Base-by-base conservation (phyloP, 2,888 invertebrate species). In the Maniola hyperantus region DNA sequence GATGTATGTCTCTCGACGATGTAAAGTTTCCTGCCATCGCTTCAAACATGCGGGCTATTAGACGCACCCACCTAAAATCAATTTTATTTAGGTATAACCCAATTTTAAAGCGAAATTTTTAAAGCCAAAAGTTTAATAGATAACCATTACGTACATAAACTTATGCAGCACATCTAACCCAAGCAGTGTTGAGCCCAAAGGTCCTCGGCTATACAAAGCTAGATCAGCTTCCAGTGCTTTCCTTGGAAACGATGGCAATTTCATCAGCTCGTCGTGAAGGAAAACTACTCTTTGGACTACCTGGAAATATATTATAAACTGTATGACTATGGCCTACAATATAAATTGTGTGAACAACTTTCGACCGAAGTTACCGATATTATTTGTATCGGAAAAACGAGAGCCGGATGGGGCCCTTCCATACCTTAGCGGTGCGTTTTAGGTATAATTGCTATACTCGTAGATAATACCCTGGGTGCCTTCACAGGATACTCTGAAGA, bases 21-120 rank as follows among this genome's bases (percentile, higher is more conserved):
- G 98, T 98, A 81, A 99, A 98, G 81, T 99, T 98, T 2, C 98
- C 98, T 1, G 98, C 98, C 98, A 99, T 99, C 0, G 98, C 98
- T 88, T 98, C 98, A 82, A 99, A 99, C 98, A 99, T 98, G 58
- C 98, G 95, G 0, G 98, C 97, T 79, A 99, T 98, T 44, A 99
- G 91, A 72, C 98, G 96, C 2, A 99, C 98, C 99, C 99, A 99
- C 93, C 93, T 93, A 42, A 42, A 51, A 63, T 10, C 6, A 4
- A 18, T 48, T n/a, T 42, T 5, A 13, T 42, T 42, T 13, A 13
- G 1, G 13, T 11, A 42, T 5, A 13, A 8, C 42, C 26, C 4
- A 2, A 2, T 42, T 11, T n/a, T 42, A 10, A 39, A 10, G 39
- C 10, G 10, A 39, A 39, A 8, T 39, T 39, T 39, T 39, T 39